Evolutionary conservation across 1,140 invertebrate genomes (phyloP).

Genomic region (Aphelenchoides besseyi): DNA sequence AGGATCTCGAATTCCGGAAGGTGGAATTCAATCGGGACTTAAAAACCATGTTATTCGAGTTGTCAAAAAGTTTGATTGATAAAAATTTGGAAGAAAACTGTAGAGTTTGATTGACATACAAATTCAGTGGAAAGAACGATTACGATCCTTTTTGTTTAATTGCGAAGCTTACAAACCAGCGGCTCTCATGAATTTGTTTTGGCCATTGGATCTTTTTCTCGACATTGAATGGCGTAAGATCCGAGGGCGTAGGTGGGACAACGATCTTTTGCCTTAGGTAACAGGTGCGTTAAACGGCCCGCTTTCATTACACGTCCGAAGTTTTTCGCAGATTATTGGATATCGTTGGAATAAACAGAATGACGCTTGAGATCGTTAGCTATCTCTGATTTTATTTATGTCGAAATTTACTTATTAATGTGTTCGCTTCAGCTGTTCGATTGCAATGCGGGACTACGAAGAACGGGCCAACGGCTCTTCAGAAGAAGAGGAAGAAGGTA

Average conservation of each 20-base stretch:
- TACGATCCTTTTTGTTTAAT: neutral
- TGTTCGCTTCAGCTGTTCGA: no score
- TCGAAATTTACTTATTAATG: neutral
- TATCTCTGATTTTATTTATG: neutral
- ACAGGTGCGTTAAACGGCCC: neutral
- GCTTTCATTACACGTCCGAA: neutral
- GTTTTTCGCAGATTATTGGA: neutral
- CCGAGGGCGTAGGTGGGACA: neutral
- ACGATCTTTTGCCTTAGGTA: neutral
- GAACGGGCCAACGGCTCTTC: neutral
- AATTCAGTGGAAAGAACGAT: no score
- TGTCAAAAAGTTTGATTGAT: neutral
- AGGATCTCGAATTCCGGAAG: constrained; percentile 28
- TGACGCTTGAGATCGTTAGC: no score
- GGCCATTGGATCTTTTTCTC: neutral
- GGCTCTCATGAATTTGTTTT: no score
- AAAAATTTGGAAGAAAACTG: no score
- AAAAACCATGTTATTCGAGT: constrained; percentile 21
- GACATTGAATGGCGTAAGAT: neutral
- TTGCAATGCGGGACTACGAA: neutral
- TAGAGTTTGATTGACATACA: no score
- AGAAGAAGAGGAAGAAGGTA: constrained; percentile 10
- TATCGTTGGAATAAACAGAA: no score
- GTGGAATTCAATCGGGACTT: constrained; percentile 29
- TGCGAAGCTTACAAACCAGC: neutral